A percentile compares a stretch with the other conserved stretches of the same genome.
These are phyloP conservation scores for Brachynemurus nebulosus DNA, from an alignment of 2,888 invertebrate genomes.

Conservation along the genomic window DNA sequence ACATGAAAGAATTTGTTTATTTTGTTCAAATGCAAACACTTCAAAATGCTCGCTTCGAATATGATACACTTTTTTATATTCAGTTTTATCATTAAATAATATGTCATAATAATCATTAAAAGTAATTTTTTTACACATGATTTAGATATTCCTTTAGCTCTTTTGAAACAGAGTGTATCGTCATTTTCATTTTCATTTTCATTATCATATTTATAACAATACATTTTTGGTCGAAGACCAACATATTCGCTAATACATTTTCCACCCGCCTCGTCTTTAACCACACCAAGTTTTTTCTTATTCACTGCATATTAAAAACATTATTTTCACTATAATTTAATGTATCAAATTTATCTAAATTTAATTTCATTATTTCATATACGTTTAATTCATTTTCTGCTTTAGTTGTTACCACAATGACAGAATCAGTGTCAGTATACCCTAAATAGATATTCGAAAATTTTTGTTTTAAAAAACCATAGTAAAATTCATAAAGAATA, in stretches of 20 bases:
- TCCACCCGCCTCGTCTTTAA: constrained; percentile 22
- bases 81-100: constrained; percentile 8
- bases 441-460: not conserved
- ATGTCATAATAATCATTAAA: constrained; percentile 12
- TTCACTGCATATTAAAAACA: constrained; percentile 18
- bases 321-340: constrained; percentile 22
- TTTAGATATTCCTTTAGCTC: constrained; percentile 11
- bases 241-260: constrained; percentile 20
- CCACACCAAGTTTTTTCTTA: constrained; percentile 21
- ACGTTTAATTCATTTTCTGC: not conserved
- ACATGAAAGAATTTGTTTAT: constrained; percentile 10
- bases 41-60: constrained; percentile 10
- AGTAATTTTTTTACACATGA: constrained; percentile 9
- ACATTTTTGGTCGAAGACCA: constrained; percentile 23
- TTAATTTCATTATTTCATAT: not conserved
- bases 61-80: constrained; percentile 7
- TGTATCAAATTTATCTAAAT: constrained; percentile 7
- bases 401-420: not conserved
- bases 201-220: constrained; percentile 17
- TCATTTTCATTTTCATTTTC: no score
- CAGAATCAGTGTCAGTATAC: not conserved
- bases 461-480: not conserved
- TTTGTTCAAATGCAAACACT: constrained; percentile 13
- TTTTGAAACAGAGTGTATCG: constrained; percentile 2
- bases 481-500: not conserved